Percentiles rank a stretch among this genome's conserved stretches.
phyloP scores from a whole-genome alignment of 2,113 vertebrate genomes.

The Syrrhaptes paradoxus region DNA sequence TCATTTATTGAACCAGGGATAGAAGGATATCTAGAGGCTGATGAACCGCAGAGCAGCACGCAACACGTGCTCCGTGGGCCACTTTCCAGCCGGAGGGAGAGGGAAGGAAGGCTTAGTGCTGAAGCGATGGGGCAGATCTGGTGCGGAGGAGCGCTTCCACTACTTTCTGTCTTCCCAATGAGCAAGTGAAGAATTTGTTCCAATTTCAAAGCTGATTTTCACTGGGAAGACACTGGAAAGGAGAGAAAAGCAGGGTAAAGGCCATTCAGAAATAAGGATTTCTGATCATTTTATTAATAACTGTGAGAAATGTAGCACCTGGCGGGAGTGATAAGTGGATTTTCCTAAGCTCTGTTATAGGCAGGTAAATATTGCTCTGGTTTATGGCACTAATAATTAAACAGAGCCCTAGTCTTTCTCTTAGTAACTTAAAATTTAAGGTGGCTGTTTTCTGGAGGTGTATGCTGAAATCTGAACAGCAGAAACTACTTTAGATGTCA shows the following conservation, averaged over 20 bases:
- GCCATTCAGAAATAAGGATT: conserved; percentile 24
- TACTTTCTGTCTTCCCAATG: neutral
- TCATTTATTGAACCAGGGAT: neutral
- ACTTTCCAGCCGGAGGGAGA: neutral
- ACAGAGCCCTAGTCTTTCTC: conserved; percentile 51
- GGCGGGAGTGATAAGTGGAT: conserved; percentile 69
- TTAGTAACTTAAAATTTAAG: conserved; percentile 15
- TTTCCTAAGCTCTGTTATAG: conserved; percentile 55
- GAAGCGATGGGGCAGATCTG: neutral
- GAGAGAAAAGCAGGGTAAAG: neutral
- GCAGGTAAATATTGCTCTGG: conserved; percentile 72
- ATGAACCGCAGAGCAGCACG: neutral
- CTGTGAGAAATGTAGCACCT: conserved; percentile 76
- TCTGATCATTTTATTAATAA: conserved; percentile 56
- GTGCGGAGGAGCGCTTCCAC: neutral
- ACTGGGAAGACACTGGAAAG: neutral
- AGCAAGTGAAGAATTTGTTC: neutral
- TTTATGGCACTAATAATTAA: conserved; percentile 78
- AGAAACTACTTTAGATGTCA: neutral
- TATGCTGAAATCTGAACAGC: neutral
- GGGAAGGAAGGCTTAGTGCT: neutral
- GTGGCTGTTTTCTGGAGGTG: neutral
- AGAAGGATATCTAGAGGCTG: neutral
- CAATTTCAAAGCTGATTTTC: neutral
- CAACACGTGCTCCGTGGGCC: rapidly evolving